phyloP scores from a whole-genome alignment of 2,888 invertebrate species.

The Agrochola litura region DNA sequence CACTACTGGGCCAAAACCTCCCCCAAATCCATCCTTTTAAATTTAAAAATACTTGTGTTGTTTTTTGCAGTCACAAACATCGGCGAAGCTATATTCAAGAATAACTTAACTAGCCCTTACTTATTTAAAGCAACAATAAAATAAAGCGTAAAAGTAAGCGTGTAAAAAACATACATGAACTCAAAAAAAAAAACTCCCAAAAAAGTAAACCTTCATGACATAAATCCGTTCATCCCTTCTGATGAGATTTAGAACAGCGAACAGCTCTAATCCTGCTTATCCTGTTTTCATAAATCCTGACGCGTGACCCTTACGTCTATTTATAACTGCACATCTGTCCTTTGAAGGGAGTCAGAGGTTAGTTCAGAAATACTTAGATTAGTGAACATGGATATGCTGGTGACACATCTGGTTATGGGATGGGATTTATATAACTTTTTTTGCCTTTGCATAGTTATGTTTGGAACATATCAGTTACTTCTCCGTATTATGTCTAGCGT shows the following conservation, averaged over 20 bases:
- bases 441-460: not conserved
- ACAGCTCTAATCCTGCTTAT: constrained; percentile 40
- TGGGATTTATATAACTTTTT: not conserved
- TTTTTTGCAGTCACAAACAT: not conserved
- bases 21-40: not conserved
- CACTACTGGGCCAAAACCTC: not conserved
- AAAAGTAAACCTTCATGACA: constrained; percentile 9
- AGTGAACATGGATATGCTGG: constrained; percentile 2
- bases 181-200: constrained; percentile 14
- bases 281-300: constrained; percentile 46
- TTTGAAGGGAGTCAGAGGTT: constrained; percentile 13
- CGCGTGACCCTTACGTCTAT: constrained; percentile 44
- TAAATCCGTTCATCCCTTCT: constrained; percentile 35
- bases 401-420: not conserved
- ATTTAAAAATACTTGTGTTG: not conserved
- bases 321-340: constrained; percentile 54
- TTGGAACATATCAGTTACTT: not conserved
- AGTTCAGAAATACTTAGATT: constrained; percentile 22
- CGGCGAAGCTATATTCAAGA: not conserved
- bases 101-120: too few relatives aligned
- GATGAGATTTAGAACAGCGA: constrained; percentile 26
- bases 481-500: not conserved
- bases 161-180: not conserved
- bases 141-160: too few relatives aligned
- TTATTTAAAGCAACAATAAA: not conserved